Evolutionary conservation across 2,797 vertebrate species (phyloP), one percentile per base, ranked within the genome.

Genomic region (Lepus townsendii): DNA sequence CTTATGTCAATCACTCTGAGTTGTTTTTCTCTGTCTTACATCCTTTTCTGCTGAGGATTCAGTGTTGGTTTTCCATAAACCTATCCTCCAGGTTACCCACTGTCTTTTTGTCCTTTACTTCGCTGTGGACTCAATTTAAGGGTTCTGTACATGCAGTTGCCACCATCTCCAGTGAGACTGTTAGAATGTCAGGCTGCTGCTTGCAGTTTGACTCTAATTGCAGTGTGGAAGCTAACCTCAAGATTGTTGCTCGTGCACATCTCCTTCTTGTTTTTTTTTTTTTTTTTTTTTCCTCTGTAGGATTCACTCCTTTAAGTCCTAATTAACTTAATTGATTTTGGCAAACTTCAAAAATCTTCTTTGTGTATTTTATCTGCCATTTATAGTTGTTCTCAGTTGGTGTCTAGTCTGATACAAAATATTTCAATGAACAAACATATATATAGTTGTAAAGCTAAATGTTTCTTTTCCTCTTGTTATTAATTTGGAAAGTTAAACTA

Each of bases 391-490:
- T 91, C 35, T 91, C 26, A 50, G 17, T 66, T 88, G 32, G 17
- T 32, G 8, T 13, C 69, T 83, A 68, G 6, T 78, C 22, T 68
- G 17, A 75, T n/a, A 66, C 76, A 78, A 86, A 76, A 86, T 71
- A 63, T 9, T 83, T 85, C 86, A n/a, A 63, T 8, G n/a, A 72
- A 35, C 63, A 78, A 82, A 63, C 35, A 35, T 35, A 5, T 3
- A 26, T 9, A 71, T 24, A 26, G 30, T 62, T 90, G 86, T 66
- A 82, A 83, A 73, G 38, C 35, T 38, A 27, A 71, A 65, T 42
- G 16, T 27, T 83, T 85, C 76, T 38, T 57, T 83, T 73, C 65
- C 77, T 50, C n/a, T 95, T 91, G 26, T 38, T 71, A 32, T n/a
- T 85, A 10, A 69, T 91, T 96, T 35, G 63, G 54, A 22, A 66